Conservation (phyloP, 2,888 invertebrate species). For the Eumerus sabulonum region DNA sequence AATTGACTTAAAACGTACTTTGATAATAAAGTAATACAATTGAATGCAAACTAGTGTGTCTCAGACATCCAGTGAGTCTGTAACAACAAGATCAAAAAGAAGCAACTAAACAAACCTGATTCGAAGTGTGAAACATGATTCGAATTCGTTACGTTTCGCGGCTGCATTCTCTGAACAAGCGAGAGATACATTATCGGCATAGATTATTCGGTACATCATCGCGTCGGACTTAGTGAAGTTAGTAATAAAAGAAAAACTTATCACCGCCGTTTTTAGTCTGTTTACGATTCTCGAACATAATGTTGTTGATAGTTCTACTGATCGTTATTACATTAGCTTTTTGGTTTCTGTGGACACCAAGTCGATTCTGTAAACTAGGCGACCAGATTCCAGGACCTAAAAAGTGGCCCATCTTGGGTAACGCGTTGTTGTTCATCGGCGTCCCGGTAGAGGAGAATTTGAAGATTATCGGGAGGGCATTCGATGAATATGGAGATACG, state of each 20-base stretch:
- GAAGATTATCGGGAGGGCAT: constrained; percentile 70
- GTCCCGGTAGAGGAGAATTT: constrained; percentile 31
- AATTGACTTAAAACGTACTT: too few relatives aligned
- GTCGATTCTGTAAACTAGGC: constrained; percentile 2
- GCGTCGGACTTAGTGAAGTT: too few relatives aligned
- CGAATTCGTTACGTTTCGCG: too few relatives aligned
- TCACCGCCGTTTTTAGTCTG: too few relatives aligned
- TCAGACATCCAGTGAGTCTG: too few relatives aligned
- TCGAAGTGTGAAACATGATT: too few relatives aligned
- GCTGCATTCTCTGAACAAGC: background rate
- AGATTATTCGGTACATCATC: too few relatives aligned
- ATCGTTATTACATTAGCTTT: background rate
- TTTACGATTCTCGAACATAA: too few relatives aligned
- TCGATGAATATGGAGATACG: constrained; percentile 26
- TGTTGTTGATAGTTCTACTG: constrained; percentile 1
- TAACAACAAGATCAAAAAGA: too few relatives aligned
- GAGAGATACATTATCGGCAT: too few relatives aligned
- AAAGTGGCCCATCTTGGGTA: constrained; percentile 31
- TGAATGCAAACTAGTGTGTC: background rate
- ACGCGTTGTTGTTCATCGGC: constrained; percentile 37
- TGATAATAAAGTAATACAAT: background rate
- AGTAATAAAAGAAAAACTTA: too few relatives aligned
- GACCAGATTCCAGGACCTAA: constrained; percentile 38
- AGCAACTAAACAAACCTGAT: too few relatives aligned
- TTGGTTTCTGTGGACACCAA: background rate